Conservation (phyloP, 2,113 vertebrate genomes). For the Alligator mississippiensis region DNA sequence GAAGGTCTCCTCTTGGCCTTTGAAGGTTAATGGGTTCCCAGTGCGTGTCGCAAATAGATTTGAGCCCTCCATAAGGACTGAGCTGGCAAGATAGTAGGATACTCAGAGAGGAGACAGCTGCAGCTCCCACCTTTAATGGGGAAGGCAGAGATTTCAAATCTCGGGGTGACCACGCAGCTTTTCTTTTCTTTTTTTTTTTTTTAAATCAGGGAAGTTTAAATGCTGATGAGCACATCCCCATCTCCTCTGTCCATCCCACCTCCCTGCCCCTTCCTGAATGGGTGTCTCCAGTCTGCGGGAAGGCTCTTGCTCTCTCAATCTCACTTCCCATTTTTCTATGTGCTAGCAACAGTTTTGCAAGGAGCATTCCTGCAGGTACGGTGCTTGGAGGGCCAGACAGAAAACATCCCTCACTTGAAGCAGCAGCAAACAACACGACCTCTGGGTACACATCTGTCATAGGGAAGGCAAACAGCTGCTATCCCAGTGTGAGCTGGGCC, state of each 20-base stretch:
- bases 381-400: not conserved
- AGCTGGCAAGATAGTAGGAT: not conserved
- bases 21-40: slow-evolving; percentile 6
- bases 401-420: not conserved
- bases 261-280: not conserved
- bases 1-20: not conserved
- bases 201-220: too few species aligned
- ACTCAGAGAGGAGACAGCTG: not conserved
- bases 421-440: not conserved
- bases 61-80: not conserved
- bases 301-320: rapidly evolving
- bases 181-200: too few species aligned
- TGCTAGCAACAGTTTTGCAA: not conserved
- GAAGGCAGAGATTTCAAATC: not conserved
- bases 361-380: not conserved
- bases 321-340: not conserved
- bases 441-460: not conserved
- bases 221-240: too few species aligned
- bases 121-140: not conserved
- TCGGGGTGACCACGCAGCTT: not conserved
- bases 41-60: not conserved
- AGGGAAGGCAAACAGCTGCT: not conserved
- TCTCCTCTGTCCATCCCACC: not conserved
- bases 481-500: not conserved
- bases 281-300: not conserved